Evolutionary conservation across 2,113 vertebrate species (phyloP).

Genomic region (Isichthys henryi): DNA sequence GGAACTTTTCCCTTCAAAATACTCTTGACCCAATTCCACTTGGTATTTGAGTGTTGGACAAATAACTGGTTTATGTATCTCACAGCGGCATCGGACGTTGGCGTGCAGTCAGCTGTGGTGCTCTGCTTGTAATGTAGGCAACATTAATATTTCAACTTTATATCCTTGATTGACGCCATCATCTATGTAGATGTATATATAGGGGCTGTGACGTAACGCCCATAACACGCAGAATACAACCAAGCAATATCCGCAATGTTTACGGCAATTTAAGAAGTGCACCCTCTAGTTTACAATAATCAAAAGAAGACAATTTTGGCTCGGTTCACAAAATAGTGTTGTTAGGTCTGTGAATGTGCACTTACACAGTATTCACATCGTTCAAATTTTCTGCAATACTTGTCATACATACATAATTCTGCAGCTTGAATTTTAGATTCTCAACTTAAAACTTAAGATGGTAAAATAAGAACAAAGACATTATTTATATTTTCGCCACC

Average conservation of each 20-base stretch:
- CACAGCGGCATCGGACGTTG: neutral
- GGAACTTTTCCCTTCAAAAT: neutral
- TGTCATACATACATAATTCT: neutral
- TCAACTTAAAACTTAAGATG: neutral
- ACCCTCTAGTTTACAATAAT: neutral
- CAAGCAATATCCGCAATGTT: neutral
- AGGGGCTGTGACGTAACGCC: neutral
- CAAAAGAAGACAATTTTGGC: neutral
- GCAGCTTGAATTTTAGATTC: neutral
- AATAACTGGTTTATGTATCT: neutral
- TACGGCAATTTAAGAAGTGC: neutral
- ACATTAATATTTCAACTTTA: neutral
- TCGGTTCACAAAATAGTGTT: neutral
- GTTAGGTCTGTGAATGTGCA: neutral
- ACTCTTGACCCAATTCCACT: neutral
- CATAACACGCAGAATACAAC: neutral
- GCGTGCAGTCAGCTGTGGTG: neutral
- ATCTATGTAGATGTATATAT: neutral
- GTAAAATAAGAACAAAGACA: neutral
- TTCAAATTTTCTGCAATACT: neutral
- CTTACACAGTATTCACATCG: neutral
- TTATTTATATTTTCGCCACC: neutral
- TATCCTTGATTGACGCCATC: neutral
- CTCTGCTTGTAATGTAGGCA: neutral
- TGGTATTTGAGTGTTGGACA: neutral